Base-by-base conservation (phyloP, 2,888 invertebrate species). In the Mechanitis messenoides region DNA sequence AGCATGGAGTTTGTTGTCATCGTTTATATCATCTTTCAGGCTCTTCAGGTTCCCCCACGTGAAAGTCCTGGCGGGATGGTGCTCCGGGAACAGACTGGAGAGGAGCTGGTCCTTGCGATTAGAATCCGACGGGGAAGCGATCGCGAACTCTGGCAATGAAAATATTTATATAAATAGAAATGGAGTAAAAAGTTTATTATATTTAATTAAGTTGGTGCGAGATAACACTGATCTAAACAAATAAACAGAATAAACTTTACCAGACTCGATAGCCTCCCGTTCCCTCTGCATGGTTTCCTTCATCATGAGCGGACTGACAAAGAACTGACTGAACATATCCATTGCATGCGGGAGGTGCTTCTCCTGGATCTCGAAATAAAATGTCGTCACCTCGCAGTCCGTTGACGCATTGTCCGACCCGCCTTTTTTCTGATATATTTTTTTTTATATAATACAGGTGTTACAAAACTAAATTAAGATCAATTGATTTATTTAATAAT, bases 331-430 rank as follows among this genome's bases (percentile, higher is more conserved):
- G 89, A 98, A 97, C 84, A 93, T 93, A 78, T 97, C 96, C 79
- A 98, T 90, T 0, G 95, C 94, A 58, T 93, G 92, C 0, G 91
- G 89, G 33, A 98, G 91, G 79, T 95, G 91, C 73, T 94, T 93
- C 80, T 96, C 95, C 62, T 95, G 94, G 68, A 97, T 93, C 78
- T 97, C 97, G 83, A 98, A 97, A 81, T 96, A 95, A 84, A 97
- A 98, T 1, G 94, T 93, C 0, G 97, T 98, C 73, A 93, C 92
- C 81, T 97, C 97, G 79, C 93, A 94, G 75, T 96, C 97, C 0
- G 98, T 98, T 45, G 93, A 93, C 1, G 97, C 97, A 80, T 97
- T 97, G 76, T 94, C 94, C 7, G 93, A 93, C 3, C 97, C 98
- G 3, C 97, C 97, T 78, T 94, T 93, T 91, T 94, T 95, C 90